These are phyloP conservation scores for Catharus fuscescens DNA, from an alignment of 2,113 vertebrate genomes.

Conservation along the genomic window DNA sequence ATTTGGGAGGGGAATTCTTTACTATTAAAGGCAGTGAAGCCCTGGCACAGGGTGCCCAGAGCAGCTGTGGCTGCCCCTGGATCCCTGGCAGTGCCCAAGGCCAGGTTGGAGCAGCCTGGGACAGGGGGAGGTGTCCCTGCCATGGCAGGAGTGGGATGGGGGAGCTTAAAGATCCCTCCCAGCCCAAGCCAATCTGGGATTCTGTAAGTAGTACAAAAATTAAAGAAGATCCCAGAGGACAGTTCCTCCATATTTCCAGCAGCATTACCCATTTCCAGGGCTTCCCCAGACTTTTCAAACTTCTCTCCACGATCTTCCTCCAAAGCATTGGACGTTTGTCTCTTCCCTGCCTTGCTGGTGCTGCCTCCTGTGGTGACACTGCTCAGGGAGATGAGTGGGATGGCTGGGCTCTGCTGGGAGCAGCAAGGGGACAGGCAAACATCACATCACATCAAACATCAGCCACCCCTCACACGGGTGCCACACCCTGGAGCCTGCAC, in stretches of 20 bases:
- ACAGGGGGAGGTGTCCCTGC: not conserved
- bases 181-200: not conserved
- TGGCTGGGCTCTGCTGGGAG: conserved; percentile 86
- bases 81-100: not conserved
- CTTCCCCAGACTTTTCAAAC: conserved; percentile 46
- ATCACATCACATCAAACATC: not conserved
- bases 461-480: rapidly evolving
- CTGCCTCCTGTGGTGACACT: conserved; percentile 73
- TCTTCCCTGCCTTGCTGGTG: conserved; percentile 66
- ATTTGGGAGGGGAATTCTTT: not conserved
- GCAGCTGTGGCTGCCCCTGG: not conserved
- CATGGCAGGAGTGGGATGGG: not conserved
- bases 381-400: conserved; percentile 83
- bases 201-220: not conserved
- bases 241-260: not conserved
- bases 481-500: not conserved
- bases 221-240: not conserved
- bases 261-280: conserved; percentile 73
- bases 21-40: no score
- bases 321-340: conserved; percentile 51
- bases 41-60: not conserved
- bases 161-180: not conserved
- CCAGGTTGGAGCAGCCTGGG: not conserved
- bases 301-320: conserved; percentile 75
- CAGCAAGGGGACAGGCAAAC: not conserved